Evolutionary conservation across 2,113 vertebrate species (phyloP).

Genomic region (Alethe diademata): DNA sequence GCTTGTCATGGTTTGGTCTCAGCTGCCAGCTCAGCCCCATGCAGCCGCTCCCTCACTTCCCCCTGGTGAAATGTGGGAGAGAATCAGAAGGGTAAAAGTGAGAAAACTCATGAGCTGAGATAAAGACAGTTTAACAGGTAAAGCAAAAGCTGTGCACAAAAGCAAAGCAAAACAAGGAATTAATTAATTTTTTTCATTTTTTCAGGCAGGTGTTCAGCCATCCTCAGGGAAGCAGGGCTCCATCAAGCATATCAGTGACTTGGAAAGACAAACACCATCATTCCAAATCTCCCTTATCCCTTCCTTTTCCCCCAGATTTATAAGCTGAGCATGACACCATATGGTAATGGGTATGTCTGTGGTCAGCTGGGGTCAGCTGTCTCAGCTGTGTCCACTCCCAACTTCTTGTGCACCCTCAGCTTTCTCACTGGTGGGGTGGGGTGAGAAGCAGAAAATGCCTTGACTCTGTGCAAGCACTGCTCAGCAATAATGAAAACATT

Average conservation of each 20-base stretch:
- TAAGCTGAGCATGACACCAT: not conserved
- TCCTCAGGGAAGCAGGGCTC: not conserved
- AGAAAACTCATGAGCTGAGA: not conserved
- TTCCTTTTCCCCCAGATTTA: not conserved
- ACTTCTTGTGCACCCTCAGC: not conserved
- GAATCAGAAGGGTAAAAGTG: not conserved
- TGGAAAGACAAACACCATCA: not conserved
- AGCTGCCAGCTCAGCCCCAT: not conserved
- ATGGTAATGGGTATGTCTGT: not conserved
- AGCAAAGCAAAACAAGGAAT: not conserved
- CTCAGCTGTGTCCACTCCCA: not conserved
- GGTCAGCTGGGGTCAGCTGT: not conserved
- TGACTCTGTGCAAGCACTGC: not conserved
- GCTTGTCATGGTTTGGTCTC: not conserved
- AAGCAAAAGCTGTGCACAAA: not conserved
- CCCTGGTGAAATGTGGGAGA: fast-evolving
- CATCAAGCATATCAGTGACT: not conserved
- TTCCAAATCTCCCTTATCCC: too few relatives aligned
- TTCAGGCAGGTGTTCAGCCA: not conserved
- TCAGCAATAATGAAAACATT: not conserved
- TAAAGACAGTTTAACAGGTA: not conserved
- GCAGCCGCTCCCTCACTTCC: not conserved
- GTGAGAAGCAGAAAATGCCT: not conserved
- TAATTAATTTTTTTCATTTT: not conserved
- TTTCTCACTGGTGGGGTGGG: not conserved